These are phyloP conservation scores for Agrypnia vestita DNA, from an alignment of 1,140 invertebrate genomes.

Conservation along the genomic window DNA sequence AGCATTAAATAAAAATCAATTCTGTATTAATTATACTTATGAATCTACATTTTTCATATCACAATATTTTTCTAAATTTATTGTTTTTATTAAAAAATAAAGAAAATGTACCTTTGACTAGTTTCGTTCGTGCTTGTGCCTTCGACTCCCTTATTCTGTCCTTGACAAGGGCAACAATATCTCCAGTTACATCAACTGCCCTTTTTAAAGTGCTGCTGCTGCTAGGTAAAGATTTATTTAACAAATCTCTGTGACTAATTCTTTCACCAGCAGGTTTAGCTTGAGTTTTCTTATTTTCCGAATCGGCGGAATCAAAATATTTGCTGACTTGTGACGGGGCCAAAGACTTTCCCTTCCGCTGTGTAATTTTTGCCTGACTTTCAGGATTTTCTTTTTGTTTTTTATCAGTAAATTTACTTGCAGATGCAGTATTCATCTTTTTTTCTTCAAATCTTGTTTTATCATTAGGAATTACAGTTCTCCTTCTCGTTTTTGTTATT, in stretches of 20 bases:
- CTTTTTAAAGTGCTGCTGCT: conserved; percentile 30
- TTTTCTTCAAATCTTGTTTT: neutral
- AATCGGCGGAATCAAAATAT: conserved; percentile 43
- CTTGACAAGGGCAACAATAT: conserved; percentile 28
- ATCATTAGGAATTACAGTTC: no score
- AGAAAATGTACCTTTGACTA: conserved; percentile 31
- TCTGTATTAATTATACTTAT: no score
- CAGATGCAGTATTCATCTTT: neutral
- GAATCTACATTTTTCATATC: no score
- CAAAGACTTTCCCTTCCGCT: conserved; percentile 43
- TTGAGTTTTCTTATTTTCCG: neutral
- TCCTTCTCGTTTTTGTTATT: no score
- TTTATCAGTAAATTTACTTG: neutral
- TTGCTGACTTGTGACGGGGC: conserved; percentile 47
- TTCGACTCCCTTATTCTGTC: conserved; percentile 59
- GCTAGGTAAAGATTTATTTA: conserved; percentile 60
- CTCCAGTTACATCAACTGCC: conserved; percentile 20
- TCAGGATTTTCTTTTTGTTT: neutral
- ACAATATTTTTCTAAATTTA: conserved; percentile 56
- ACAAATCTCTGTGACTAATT: conserved; percentile 67
- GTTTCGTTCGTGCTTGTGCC: conserved; percentile 4
- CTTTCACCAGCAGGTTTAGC: conserved; percentile 62
- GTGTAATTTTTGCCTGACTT: conserved; percentile 34
- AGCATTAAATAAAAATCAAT: no score
- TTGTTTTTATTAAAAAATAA: conserved; percentile 14